Conservation (phyloP, 2,113 vertebrate genomes). For the Xyrauchen texanus region DNA sequence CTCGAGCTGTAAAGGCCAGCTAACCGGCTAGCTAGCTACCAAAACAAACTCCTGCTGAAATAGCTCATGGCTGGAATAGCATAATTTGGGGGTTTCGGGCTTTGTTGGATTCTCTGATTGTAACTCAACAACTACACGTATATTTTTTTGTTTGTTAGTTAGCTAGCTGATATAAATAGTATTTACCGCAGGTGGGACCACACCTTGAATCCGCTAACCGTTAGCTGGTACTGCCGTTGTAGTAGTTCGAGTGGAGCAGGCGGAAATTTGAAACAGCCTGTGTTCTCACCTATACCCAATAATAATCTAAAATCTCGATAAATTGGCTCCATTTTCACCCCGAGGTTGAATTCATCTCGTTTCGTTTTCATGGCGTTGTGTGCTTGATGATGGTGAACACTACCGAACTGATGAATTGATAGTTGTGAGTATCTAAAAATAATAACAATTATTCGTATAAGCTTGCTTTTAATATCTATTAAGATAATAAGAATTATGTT, state of each 20-base stretch:
- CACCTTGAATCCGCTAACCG: conserved; percentile 33
- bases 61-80: neutral
- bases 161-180: neutral
- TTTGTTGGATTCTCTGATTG: neutral
- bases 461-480: neutral
- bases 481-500: neutral
- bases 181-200: conserved; percentile 22
- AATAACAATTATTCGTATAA: neutral
- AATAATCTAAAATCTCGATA: neutral
- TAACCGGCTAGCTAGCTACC: conserved; percentile 7
- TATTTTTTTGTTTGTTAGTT: neutral
- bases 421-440: no score
- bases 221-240: conserved; percentile 3
- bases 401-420: no score
- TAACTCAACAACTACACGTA: neutral
- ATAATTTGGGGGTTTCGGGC: neutral
- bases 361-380: neutral
- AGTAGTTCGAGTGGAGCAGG: neutral
- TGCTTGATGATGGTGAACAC: neutral
- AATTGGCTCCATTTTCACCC: neutral
- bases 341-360: neutral
- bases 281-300: neutral
- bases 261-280: neutral
- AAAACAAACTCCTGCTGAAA: neutral
- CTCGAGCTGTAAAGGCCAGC: neutral